Evolutionary conservation across 2,113 vertebrate species (phyloP).

Genomic region (Caretta caretta): DNA sequence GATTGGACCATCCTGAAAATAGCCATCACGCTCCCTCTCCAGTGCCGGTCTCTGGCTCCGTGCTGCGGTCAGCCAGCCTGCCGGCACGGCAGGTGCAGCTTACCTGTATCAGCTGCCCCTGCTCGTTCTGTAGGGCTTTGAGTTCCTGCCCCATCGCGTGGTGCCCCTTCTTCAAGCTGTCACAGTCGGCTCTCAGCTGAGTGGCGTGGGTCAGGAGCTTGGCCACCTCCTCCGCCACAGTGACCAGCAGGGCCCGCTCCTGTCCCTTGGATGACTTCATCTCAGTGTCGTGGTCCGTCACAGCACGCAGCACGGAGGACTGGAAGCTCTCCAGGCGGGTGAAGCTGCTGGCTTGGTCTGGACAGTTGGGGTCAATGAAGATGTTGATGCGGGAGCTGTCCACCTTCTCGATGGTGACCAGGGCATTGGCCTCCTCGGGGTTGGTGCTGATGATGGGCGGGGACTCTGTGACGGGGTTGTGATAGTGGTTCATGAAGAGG

Average conservation of each 20-base stretch:
- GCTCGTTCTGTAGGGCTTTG: slow-evolving; percentile 90
- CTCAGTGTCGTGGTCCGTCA: slow-evolving; percentile 87
- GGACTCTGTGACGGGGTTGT: slow-evolving; percentile 82
- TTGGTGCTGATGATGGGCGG: slow-evolving; percentile 93
- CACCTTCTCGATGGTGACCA: slow-evolving; percentile 94
- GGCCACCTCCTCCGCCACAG: slow-evolving; percentile 91
- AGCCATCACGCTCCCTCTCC: not conserved
- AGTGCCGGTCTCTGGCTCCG: not conserved
- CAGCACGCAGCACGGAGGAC: slow-evolving; percentile 86
- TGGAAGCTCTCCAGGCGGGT: slow-evolving; percentile 92
- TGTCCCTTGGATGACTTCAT: slow-evolving; percentile 86
- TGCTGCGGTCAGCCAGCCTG: not conserved
- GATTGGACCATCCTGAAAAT: not conserved
- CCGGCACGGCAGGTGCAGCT: not conserved
- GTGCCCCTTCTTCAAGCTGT: slow-evolving; percentile 89
- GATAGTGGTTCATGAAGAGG: slow-evolving; percentile 96
- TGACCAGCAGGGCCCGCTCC: slow-evolving; percentile 89
- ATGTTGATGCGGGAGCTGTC: slow-evolving; percentile 96
- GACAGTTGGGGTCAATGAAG: slow-evolving; percentile 98
- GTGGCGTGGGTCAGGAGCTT: slow-evolving; percentile 85
- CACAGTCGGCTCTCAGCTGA: slow-evolving; percentile 91
- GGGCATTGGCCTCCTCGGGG: slow-evolving; percentile 89
- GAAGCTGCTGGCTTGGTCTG: slow-evolving; percentile 87
- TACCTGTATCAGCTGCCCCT: slow-evolving; percentile 95
- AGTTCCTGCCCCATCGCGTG: slow-evolving; percentile 91